These are phyloP conservation scores for Hydropotes inermis DNA, from an alignment of 2,113 vertebrate species.

Conservation along the genomic window DNA sequence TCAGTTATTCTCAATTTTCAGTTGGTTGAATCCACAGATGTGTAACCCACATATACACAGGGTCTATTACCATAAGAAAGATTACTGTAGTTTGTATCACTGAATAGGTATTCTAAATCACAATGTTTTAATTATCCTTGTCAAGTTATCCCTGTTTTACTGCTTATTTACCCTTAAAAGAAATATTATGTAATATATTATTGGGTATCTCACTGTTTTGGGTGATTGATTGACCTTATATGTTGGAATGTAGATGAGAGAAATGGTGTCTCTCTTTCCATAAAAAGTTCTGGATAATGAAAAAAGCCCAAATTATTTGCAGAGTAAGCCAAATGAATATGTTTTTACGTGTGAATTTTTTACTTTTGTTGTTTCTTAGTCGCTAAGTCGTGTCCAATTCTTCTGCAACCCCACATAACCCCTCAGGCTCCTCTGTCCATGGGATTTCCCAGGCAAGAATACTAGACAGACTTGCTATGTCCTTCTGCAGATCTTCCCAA, in stretches of 20 bases:
- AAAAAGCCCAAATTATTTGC: neutral
- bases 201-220: neutral
- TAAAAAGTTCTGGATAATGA: conserved; percentile 18
- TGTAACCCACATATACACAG: neutral
- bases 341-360: neutral
- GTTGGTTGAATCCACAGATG: neutral
- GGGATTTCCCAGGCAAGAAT: neutral
- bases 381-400: neutral
- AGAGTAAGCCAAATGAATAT: neutral
- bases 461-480: neutral
- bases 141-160: neutral
- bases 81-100: neutral
- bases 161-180: neutral
- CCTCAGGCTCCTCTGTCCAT: neutral
- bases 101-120: neutral
- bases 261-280: neutral
- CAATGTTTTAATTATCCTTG: neutral
- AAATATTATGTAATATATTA: neutral
- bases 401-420: neutral
- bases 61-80: neutral
- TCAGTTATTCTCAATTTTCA: neutral
- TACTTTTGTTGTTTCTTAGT: neutral
- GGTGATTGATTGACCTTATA: neutral
- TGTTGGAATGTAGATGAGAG: neutral
- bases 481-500: neutral